Base-by-base conservation (phyloP, 2,797 vertebrate genomes). In the Pampus argenteus region DNA sequence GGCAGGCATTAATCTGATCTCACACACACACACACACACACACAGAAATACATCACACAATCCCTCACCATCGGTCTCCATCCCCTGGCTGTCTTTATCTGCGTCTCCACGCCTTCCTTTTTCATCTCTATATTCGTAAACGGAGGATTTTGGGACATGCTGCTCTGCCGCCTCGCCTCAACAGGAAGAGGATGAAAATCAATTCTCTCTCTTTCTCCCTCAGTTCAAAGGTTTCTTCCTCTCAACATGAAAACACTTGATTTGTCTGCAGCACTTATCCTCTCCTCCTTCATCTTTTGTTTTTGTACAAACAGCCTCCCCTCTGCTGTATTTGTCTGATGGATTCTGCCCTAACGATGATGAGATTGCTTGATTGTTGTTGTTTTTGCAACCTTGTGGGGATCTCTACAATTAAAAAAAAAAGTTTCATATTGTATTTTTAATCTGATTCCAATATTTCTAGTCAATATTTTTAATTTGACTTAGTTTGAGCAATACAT, bases 221-320 rank as follows among this genome's bases (percentile, higher is more conserved):
- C 59, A 63, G 69, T 78, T 81, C 70, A 86, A 85, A 76, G 74
- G 76, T 82, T 80, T 72, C 29, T 65, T 29, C 17, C 69, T 76
- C 66, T 70, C 63, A 47, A 70, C 76, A 49, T 71, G 56, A 80
- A 65, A 68, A 71, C 78, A 54, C 48, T 61, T 66, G 49, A 78
- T 82, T 58, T 56, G 22, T 81, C 69, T 65, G 38, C 62, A 54
- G 8, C 59, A 44, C 52, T 72, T 22, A n/a, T 45, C 48, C 2
- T 18, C 40, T 34, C 22, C n/a, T n/a, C 50, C 58, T 66, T 62
- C 52, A 54, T 76, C 72, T 71, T 40, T 38, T 50, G 26, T 40
- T 76, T 54, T 61, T 22, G n/a, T n/a, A 55, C 42, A 71, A 50
- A 62, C 72, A 57, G 9, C 40, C 17, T 26, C 31, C 18, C n/a